Percentiles rank a stretch among this genome's conserved stretches.
These are phyloP conservation scores for Rhamphomyia laevipes DNA, from an alignment of 2,888 invertebrate species.

Conservation along the genomic window DNA sequence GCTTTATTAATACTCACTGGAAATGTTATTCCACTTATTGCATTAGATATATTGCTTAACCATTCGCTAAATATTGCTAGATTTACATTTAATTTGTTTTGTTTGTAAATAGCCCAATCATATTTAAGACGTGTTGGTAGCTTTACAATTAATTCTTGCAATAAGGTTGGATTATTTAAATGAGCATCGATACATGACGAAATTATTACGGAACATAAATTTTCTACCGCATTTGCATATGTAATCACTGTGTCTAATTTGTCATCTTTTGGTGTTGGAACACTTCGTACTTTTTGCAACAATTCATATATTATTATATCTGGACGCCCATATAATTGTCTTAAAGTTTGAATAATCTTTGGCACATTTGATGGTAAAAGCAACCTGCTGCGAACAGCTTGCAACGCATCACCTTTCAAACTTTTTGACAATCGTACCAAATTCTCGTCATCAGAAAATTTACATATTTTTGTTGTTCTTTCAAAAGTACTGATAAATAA, in stretches of 20 bases:
- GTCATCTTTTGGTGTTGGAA: background rate
- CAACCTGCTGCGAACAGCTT: background rate
- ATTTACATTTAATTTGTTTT: background rate
- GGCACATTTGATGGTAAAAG: background rate
- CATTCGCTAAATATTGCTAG: conserved; percentile 4
- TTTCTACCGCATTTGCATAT: background rate
- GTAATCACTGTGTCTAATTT: background rate
- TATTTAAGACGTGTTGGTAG: conserved; percentile 1
- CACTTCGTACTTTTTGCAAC: background rate
- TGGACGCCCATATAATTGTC: background rate
- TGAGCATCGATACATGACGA: background rate
- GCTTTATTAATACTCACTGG: background rate
- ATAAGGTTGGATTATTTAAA: background rate
- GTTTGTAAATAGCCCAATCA: conserved; percentile 8
- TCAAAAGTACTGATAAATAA: background rate
- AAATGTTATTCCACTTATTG: background rate
- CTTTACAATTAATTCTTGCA: background rate
- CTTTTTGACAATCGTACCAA: background rate
- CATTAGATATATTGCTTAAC: conserved; percentile 5
- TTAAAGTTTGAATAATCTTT: background rate
- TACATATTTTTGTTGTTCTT: background rate
- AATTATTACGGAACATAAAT: background rate
- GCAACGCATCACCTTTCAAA: background rate
- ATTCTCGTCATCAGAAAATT: background rate
- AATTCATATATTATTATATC: background rate